These are phyloP conservation scores for Chydorus sphaericus DNA, from an alignment of 2,888 invertebrate species.

Conservation along the genomic window DNA sequence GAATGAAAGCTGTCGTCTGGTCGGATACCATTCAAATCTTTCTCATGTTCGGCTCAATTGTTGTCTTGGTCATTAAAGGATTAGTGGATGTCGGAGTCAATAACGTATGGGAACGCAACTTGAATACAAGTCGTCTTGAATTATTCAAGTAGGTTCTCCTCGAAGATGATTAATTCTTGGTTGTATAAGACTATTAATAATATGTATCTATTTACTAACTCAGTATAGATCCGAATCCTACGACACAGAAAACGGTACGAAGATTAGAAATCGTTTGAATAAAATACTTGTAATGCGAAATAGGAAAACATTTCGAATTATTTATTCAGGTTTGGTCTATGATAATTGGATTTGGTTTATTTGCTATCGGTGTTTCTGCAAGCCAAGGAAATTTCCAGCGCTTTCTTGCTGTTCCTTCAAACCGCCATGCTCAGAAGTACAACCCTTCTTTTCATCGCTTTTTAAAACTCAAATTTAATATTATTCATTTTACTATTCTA, in stretches of 20 bases:
- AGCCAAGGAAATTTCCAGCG: conserved; percentile 90
- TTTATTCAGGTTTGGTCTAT: too few relatives aligned
- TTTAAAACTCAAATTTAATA: too few relatives aligned
- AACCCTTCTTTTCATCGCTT: too few relatives aligned
- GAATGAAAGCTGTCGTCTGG: neutral
- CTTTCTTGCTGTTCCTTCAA: conserved; percentile 67
- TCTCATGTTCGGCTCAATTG: neutral
- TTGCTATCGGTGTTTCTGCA: conserved; percentile 76
- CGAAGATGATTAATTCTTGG: too few relatives aligned
- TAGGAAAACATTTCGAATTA: too few relatives aligned
- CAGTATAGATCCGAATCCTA: too few relatives aligned
- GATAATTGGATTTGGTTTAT: conserved; percentile 71
- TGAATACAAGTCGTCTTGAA: neutral
- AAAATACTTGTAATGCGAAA: too few relatives aligned
- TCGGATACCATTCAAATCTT: neutral
- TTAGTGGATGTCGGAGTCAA: neutral
- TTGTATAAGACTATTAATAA: too few relatives aligned
- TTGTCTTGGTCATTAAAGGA: neutral
- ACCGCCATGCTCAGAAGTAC: conserved; percentile 49
- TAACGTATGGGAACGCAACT: neutral
- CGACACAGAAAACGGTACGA: too few relatives aligned
- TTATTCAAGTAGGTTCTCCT: neutral
- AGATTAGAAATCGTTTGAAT: too few relatives aligned
- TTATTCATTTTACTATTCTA: too few relatives aligned
- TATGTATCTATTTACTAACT: too few relatives aligned